Percentiles rank a stretch among this genome's conserved stretches.
phyloP scores from a whole-genome alignment of 2,888 invertebrate species.

The Deilephila elpenor region DNA sequence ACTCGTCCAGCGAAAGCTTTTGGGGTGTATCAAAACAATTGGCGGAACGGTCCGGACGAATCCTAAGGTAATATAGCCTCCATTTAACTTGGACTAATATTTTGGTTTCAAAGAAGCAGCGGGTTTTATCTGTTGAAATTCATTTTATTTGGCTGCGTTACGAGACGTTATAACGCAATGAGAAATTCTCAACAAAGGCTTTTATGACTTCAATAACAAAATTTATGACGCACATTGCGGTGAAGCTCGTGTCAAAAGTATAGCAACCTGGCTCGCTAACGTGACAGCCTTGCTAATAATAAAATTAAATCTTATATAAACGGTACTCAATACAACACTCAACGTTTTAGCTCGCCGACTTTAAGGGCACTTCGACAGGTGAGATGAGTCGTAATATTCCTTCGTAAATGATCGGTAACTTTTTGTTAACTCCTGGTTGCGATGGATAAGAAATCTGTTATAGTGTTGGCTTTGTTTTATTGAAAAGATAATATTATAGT shows the following conservation, averaged over 20 bases:
- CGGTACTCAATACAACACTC: conserved; percentile 16
- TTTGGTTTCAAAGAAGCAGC: conserved; percentile 50
- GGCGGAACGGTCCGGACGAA: conserved; percentile 37
- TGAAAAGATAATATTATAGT: neutral
- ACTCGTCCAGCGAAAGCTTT: conserved; percentile 30
- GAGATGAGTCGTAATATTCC: conserved; percentile 31
- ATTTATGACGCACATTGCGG: conserved; percentile 72
- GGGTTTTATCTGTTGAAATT: conserved; percentile 52
- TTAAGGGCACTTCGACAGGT: conserved; percentile 29
- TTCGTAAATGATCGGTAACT: neutral
- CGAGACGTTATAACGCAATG: conserved; percentile 65
- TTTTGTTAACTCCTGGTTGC: neutral
- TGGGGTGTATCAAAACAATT: conserved; percentile 45
- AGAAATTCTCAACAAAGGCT: conserved; percentile 74
- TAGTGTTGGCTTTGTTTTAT: too few relatives aligned
- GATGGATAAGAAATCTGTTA: neutral
- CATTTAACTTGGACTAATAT: conserved; percentile 58
- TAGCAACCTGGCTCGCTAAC: conserved; percentile 43
- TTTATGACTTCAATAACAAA: conserved; percentile 76
- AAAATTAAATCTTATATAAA: conserved; percentile 30
- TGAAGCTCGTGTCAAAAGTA: conserved; percentile 69
- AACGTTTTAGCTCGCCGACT: conserved; percentile 19
- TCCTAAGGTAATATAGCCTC: conserved; percentile 51
- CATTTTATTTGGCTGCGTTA: conserved; percentile 60
- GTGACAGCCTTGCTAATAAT: conserved; percentile 27